These are phyloP conservation scores for Lasioglossum vierecki DNA, from an alignment of 2,888 invertebrate species.

Conservation along the genomic window DNA sequence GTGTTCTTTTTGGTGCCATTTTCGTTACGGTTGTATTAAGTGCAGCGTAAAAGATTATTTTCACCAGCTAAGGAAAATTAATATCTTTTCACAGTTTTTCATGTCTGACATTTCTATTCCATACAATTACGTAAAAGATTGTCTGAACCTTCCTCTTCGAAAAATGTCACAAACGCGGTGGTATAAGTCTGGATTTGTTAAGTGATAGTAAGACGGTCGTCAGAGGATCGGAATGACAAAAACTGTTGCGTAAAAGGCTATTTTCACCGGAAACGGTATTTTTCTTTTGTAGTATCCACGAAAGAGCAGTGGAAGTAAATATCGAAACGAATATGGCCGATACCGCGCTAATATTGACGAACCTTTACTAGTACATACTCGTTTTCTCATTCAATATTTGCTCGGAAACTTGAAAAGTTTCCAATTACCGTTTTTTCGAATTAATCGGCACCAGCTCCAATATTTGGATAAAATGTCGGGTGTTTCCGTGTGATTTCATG, in stretches of 20 bases:
- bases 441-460: not conserved
- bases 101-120: too few species aligned
- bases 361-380: not conserved
- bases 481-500: not conserved
- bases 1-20: not conserved
- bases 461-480: not conserved
- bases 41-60: not conserved
- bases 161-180: too few species aligned
- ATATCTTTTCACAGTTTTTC: not conserved
- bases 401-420: not conserved
- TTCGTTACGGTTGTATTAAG: not conserved
- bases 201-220: not conserved
- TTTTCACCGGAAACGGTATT: not conserved
- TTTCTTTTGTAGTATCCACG: not conserved
- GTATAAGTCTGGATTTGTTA: not conserved
- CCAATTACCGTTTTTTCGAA: not conserved
- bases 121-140: not conserved
- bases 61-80: not conserved
- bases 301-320: not conserved
- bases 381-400: slow-evolving; percentile 13
- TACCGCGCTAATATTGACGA: slow-evolving; percentile 9
- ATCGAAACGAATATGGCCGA: not conserved
- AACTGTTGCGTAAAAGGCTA: not conserved
- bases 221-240: not conserved
- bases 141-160: too few species aligned